A percentile compares a stretch with the other conserved stretches of the same genome.
These are phyloP conservation scores for Bombus picipes DNA, from an alignment of 1,140 invertebrate genomes.

Conservation along the genomic window DNA sequence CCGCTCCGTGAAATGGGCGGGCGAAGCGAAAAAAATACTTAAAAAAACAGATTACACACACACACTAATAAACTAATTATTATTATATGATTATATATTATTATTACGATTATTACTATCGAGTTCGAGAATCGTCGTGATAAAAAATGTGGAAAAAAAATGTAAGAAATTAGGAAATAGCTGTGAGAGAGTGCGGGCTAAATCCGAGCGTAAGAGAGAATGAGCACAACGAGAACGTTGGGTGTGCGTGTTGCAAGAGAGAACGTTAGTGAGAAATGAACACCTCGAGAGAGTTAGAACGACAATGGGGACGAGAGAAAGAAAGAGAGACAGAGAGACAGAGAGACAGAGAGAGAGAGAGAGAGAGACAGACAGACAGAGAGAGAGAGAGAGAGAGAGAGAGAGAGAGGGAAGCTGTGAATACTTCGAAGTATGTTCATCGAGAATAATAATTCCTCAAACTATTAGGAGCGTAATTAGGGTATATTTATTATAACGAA, in stretches of 20 bases:
- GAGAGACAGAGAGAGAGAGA: not conserved
- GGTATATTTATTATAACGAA: constrained; percentile 67
- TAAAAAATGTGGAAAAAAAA: constrained; percentile 44
- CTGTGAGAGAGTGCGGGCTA: constrained; percentile 21
- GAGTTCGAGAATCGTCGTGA: constrained; percentile 81
- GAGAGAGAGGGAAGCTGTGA: constrained; percentile 28
- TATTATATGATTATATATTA: constrained; percentile 78
- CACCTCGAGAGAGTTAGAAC: not conserved
- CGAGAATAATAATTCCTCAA: constrained; percentile 78
- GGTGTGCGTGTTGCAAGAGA: constrained; percentile 9
- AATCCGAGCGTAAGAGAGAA: constrained; percentile 33
- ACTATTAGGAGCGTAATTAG: constrained; percentile 80
- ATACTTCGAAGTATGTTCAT: constrained; percentile 64
- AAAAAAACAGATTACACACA: constrained; percentile 48
- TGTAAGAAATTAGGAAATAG: constrained; percentile 34
- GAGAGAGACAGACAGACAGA: not conserved
- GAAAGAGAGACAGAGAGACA: not conserved
- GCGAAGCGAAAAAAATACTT: constrained; percentile 59
- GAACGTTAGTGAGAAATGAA: not conserved
- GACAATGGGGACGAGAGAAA: not conserved
- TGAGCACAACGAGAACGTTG: constrained; percentile 21
- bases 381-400: not conserved
- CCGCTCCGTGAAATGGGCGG: not conserved
- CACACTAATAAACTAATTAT: constrained; percentile 80
- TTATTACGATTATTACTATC: constrained; percentile 80